phyloP scores from a whole-genome alignment of 2,113 vertebrate species.

The Reinhardtius hippoglossoides region DNA sequence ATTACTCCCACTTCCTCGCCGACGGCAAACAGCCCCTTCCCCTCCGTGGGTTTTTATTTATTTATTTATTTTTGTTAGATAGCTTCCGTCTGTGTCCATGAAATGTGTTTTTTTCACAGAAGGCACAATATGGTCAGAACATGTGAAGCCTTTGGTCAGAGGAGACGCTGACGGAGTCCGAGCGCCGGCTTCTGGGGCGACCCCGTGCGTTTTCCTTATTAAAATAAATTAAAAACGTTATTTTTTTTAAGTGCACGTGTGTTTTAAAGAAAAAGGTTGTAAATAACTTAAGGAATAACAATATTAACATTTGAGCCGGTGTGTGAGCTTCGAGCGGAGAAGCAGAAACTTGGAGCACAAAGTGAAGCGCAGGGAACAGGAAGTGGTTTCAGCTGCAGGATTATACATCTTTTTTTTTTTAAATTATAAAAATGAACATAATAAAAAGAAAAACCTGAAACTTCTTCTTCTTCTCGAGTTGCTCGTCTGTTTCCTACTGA shows the following conservation, averaged over 20 bases:
- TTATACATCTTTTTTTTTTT: neutral
- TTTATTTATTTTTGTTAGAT: conserved; percentile 60
- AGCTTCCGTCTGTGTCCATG: conserved; percentile 73
- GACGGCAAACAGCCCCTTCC: conserved; percentile 76
- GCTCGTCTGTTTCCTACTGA: conserved; percentile 56
- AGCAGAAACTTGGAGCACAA: conserved; percentile 6
- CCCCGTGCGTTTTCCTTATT: neutral
- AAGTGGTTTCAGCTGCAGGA: conserved; percentile 50
- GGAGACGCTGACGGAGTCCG: conserved; percentile 62
- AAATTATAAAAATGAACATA: conserved; percentile 6
- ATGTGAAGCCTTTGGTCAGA: conserved; percentile 72
- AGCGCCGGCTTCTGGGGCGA: conserved; percentile 13
- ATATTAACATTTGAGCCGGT: too few species aligned
- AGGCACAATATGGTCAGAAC: conserved; percentile 80
- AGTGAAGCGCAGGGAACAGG: conserved; percentile 35
- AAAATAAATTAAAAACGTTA: too few species aligned
- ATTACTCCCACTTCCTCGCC: conserved; percentile 79
- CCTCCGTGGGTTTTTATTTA: neutral
- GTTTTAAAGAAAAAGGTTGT: neutral
- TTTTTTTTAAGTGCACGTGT: too few species aligned
- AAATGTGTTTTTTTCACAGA: conserved; percentile 73
- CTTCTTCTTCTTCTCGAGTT: conserved; percentile 33
- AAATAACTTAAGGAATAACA: conserved; percentile 46
- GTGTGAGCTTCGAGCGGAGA: neutral
- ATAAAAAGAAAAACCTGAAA: conserved; percentile 15